phyloP scores from a whole-genome alignment of 2,797 vertebrate genomes.

The Hozukius guyotensis region DNA sequence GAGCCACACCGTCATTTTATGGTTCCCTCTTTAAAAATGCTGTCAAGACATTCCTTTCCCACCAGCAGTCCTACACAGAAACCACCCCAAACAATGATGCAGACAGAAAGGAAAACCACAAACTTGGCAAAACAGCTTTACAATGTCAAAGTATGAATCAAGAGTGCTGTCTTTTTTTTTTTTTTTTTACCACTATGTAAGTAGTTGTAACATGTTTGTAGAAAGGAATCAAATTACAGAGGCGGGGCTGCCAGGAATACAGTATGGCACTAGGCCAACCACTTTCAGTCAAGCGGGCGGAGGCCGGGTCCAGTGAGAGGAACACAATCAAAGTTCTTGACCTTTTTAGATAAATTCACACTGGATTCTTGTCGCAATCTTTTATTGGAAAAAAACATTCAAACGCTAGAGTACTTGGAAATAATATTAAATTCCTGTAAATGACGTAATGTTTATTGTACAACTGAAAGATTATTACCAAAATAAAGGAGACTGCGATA shows the following conservation, averaged over 20 bases:
- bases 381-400: slow-evolving; percentile 41
- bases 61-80: slow-evolving; percentile 11
- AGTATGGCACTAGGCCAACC: slow-evolving; percentile 63
- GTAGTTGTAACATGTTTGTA: slow-evolving; percentile 30
- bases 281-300: slow-evolving; percentile 56
- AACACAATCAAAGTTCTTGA: slow-evolving; percentile 7
- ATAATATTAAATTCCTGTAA: not conserved
- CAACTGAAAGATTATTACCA: not conserved
- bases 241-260: slow-evolving; percentile 69
- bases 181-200: slow-evolving; percentile 7
- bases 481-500: not conserved
- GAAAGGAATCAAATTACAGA: slow-evolving; percentile 66
- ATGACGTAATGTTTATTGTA: not conserved
- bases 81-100: slow-evolving; percentile 20
- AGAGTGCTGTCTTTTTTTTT: not conserved
- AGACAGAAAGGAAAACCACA: slow-evolving; percentile 34
- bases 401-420: not conserved
- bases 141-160: slow-evolving; percentile 16
- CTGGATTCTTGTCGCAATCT: not conserved
- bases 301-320: not conserved
- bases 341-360: not conserved
- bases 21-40: not conserved
- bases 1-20: not conserved
- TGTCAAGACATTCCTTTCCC: slow-evolving; percentile 34
- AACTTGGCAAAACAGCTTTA: not conserved